Evolutionary conservation across 2,797 vertebrate species (phyloP).

Genomic region (Urophycis tenuis): DNA sequence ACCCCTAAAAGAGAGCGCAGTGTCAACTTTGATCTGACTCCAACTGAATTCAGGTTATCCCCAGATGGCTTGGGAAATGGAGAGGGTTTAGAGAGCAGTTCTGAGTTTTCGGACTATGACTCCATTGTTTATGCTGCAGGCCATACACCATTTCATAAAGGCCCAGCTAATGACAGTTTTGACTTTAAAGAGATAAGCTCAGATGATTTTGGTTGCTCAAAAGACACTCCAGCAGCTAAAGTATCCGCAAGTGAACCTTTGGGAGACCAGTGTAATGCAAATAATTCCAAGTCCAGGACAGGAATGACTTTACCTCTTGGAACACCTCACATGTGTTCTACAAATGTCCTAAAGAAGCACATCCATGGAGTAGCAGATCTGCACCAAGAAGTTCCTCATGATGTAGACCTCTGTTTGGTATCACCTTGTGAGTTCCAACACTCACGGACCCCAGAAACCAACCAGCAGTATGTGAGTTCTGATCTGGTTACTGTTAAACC

Average conservation of each 20-base stretch:
- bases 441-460: conserved; percentile 64
- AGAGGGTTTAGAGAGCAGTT: conserved; percentile 56
- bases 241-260: conserved; percentile 25
- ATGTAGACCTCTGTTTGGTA: conserved; percentile 90
- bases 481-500: conserved; percentile 44
- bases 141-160: conserved; percentile 65
- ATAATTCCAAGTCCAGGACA: conserved; percentile 48
- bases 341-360: conserved; percentile 47
- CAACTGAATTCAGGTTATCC: conserved; percentile 32
- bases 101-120: conserved; percentile 65
- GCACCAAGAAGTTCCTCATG: conserved; percentile 67
- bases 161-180: conserved; percentile 50
- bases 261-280: conserved; percentile 35
- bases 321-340: conserved; percentile 48
- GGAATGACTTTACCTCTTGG: conserved; percentile 63
- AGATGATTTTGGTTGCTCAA: neutral
- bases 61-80: conserved; percentile 45
- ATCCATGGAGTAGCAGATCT: conserved; percentile 44
- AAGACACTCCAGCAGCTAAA: neutral
- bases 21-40: conserved; percentile 72
- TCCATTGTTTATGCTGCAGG: conserved; percentile 58
- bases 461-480: conserved; percentile 46
- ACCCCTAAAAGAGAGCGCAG: conserved; percentile 69
- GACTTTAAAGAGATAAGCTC: conserved; percentile 48
- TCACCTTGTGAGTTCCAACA: conserved; percentile 92